Base-by-base conservation (phyloP, 2,888 invertebrate genomes). In the Zaprionus bogoriensis region DNA sequence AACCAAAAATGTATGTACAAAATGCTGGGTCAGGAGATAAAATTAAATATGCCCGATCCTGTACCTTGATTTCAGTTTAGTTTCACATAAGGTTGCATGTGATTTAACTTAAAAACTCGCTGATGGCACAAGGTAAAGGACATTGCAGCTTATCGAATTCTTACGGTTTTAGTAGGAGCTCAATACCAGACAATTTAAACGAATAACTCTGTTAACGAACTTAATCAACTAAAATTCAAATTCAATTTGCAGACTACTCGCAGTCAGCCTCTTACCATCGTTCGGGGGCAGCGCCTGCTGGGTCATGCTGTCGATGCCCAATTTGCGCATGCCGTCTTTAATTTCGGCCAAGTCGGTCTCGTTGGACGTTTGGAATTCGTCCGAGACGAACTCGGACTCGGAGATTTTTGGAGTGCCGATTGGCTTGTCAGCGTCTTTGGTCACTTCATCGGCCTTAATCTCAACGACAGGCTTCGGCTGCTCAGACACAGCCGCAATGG, bases 321-420 rank as follows among this genome's bases (percentile, higher is more conserved):
- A 92, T 90, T 94, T 94, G 91, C 94, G 90, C 94, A 96, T 95
- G 86, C 95, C 95, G 88, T 95, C 94, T 87, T 94, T 93, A 67
- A 95, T 95, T 91, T 95, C 95, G 87, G 94, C 94, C 88, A 95
- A 92, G 89, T 95, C 95, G 83, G 93, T 92, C 73, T 93, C 93
- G 45, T 71, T 84, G 22, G 86, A 68, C 39, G 74, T 66, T 91
- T 94, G 93, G 91, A 95, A 94, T 87, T 94, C 93, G 90, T 96
- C 95, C 86, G 95, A 95, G 83, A 95, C 93, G 92, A 96, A 95
- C 91, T 96, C 96, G 88, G 94, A 93, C 89, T 92, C 92, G 66
- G 89, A 88, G 66, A 87, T 73, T 74, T 79, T 79, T n/a, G 54
- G 69, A 22, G 53, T 42, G 27, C 47, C 44, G 19, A 20, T 36